Conservation (phyloP, 2,888 invertebrate genomes). For the Carcina quercana region DNA sequence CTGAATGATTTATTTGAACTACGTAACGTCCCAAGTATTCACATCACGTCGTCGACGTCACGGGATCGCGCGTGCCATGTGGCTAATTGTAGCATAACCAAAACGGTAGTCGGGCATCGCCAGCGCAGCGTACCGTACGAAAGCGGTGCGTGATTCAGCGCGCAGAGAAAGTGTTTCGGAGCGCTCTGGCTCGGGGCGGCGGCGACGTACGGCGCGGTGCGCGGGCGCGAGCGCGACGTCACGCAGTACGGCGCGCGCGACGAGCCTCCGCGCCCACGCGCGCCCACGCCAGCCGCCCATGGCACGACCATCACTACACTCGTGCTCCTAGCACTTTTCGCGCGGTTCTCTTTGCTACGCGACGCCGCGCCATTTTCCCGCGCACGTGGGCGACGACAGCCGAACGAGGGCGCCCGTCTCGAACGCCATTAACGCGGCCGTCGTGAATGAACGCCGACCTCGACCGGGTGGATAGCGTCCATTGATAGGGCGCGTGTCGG, state of each 20-base stretch:
- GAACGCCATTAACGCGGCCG: conserved; percentile 66
- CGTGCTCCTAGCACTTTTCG: conserved; percentile 65
- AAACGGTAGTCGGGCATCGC: conserved; percentile 53
- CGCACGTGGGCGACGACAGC: conserved; percentile 68
- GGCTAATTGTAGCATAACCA: conserved; percentile 68
- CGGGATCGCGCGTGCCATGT: conserved; percentile 53
- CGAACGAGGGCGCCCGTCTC: conserved; percentile 56
- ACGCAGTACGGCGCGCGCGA: conserved; percentile 23
- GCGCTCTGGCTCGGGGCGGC: conserved; percentile 23
- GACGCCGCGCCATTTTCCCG: conserved; percentile 72
- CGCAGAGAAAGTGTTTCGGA: conserved; percentile 35
- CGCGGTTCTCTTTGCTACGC: conserved; percentile 66
- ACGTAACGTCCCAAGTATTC: conserved; percentile 58
- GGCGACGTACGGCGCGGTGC: conserved; percentile 22
- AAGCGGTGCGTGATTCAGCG: conserved; percentile 59
- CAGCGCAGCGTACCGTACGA: conserved; percentile 37
- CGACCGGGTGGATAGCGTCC: conserved; percentile 63
- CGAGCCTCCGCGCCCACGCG: conserved; percentile 65
- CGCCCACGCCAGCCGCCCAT: conserved; percentile 33
- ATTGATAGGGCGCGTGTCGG: conserved; percentile 66
- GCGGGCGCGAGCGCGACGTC: conserved; percentile 21
- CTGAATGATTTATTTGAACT: conserved; percentile 51
- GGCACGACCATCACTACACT: conserved; percentile 51
- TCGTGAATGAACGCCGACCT: conserved; percentile 71
- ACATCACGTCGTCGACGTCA: conserved; percentile 54